Conservation (phyloP, 2,113 vertebrate genomes). For the Albula goreensis region DNA sequence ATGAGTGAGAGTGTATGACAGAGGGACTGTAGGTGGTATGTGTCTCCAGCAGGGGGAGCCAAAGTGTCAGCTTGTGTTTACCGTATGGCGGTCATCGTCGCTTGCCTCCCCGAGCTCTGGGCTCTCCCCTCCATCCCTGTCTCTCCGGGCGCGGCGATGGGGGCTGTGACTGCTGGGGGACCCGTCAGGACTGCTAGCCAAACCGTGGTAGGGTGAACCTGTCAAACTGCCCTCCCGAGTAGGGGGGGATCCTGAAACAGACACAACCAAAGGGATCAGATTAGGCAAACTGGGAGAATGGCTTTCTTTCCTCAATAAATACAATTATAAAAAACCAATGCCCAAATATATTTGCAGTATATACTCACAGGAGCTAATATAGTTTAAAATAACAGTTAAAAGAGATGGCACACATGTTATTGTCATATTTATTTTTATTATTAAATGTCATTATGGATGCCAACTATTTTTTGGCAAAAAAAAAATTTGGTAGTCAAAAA, state of each 20-base stretch:
- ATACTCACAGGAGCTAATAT: no score
- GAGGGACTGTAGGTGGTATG: neutral
- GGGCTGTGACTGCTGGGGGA: constrained; percentile 65
- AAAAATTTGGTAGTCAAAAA: no score
- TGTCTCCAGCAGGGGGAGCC: constrained; percentile 1
- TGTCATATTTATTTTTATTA: no score
- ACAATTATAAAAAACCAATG: no score
- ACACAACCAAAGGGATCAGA: neutral
- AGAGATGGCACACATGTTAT: no score
- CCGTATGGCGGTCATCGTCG: constrained; percentile 65
- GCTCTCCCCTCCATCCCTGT: constrained; percentile 50
- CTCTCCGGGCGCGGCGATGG: constrained; percentile 61
- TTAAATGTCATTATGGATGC: no score
- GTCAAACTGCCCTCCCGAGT: constrained; percentile 64
- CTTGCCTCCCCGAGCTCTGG: constrained; percentile 64
- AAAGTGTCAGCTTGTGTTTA: constrained; percentile 39
- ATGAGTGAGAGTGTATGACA: no score
- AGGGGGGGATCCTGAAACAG: constrained; percentile 60
- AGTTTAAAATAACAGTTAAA: no score
- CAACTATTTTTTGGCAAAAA: no score
- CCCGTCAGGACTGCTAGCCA: constrained; percentile 69
- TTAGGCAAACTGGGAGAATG: neutral
- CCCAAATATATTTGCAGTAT: no score
- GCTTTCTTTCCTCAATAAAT: neutral
- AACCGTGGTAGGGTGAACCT: constrained; percentile 62